Base-by-base conservation (phyloP, 1,140 invertebrate species). In the Habropoda laboriosa region DNA sequence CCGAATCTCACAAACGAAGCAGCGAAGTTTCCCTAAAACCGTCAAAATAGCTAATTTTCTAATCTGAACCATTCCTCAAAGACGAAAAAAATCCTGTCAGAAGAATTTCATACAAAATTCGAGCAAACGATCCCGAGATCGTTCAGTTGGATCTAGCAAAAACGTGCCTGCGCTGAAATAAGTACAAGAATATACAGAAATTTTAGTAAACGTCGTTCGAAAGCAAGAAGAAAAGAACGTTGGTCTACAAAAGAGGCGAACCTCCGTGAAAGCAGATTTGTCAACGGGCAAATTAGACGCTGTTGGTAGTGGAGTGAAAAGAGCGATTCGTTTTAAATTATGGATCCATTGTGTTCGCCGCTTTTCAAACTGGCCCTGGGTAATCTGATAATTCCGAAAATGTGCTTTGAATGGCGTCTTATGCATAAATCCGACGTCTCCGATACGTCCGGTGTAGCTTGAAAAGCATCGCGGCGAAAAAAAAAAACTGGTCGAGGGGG, bases 371-470 rank as follows among this genome's bases (percentile, higher is more conserved):
- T 16, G 51, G 8, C 55, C 3, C 13, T 1, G 2, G 16, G 21
- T 38, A 35, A 51, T 73, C 60, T 16, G 53, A 32, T 67, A 49
- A 49, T 63, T 47, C n/a, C 38, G 72, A 30, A 51, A 70, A 77
- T 38, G 35, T 13, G 38, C 73, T 60, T 32, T 42, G 18, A 38
- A 38, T 38, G n/a, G 63, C 38, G 49, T 35, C 49, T 68, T 68
- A 24, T 68, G 30, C 51, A 57, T 45, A 21, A 38, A 53, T 55
- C 18, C 45, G 45, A 45, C 35, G 35, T 42, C 24, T 32, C 49
- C n/a, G 47, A 58, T 58, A 53, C 49, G n/a, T n/a, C n/a, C 38
- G 58, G 27, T 35, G 21, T 8, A 30, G 63, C 30, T 13, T 45
- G 64, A 64, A 45, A 49, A 68, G 40, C 49, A 16, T 27, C 24